A percentile compares a stretch with the other conserved stretches of the same genome.
Evolutionary conservation across 2,113 vertebrate species (phyloP).

Genomic region (Solea solea): DNA sequence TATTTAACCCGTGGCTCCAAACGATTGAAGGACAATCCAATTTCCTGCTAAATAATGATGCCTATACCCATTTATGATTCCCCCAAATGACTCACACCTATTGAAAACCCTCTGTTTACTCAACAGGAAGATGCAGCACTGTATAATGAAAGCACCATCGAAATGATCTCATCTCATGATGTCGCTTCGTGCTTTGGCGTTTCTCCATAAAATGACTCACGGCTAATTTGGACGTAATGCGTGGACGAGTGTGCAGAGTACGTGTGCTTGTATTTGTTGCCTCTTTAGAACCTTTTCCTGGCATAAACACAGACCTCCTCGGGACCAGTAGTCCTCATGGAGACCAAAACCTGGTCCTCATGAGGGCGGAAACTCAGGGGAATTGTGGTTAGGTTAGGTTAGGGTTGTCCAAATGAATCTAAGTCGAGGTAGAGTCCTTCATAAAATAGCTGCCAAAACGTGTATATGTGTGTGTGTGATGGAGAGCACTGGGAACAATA

Average conservation of each 20-base stretch:
- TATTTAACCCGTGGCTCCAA: constrained; percentile 5
- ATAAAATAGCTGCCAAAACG: background rate
- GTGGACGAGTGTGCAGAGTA: background rate
- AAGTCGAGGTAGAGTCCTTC: too few species aligned
- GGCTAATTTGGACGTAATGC: constrained; percentile 30
- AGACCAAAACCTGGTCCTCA: too few species aligned
- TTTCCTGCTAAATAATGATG: constrained; percentile 9
- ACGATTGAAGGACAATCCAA: constrained; percentile 16
- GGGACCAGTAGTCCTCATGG: too few species aligned
- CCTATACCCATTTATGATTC: background rate
- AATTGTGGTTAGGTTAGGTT: too few species aligned
- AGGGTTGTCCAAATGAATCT: too few species aligned
- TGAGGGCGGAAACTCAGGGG: too few species aligned
- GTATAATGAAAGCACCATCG: background rate
- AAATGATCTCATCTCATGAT: background rate
- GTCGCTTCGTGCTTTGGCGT: constrained; percentile 8
- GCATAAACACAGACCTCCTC: too few species aligned
- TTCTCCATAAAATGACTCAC: constrained; percentile 28
- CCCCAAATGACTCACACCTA: background rate
- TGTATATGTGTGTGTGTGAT: constrained; percentile 14
- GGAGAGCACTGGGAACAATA: constrained; percentile 35
- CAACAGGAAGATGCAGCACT: background rate
- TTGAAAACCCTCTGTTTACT: background rate
- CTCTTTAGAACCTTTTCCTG: too few species aligned
- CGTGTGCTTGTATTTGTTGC: background rate